Evolutionary conservation across 2,888 invertebrate species (phyloP).

Genomic region (Acanthacorydalis orientalis): DNA sequence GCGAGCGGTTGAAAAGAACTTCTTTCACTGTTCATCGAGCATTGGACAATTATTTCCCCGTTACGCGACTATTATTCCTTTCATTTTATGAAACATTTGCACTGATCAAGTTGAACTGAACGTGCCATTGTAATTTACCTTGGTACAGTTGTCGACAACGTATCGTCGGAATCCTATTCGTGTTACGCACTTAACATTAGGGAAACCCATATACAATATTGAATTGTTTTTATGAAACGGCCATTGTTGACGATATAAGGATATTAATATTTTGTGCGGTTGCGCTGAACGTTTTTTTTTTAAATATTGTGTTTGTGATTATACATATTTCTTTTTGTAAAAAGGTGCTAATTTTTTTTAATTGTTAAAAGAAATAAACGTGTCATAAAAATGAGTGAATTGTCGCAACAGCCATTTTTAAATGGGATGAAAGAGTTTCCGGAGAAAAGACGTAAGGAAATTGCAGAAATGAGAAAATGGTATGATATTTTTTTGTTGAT

Average conservation of each 20-base stretch:
- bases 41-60: too few relatives aligned
- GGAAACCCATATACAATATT: neutral
- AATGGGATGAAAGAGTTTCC: slow-evolving; percentile 34
- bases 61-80: too few relatives aligned
- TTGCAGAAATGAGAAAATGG: slow-evolving; percentile 40
- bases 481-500: slow-evolving; percentile 16
- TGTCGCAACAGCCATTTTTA: slow-evolving; percentile 29
- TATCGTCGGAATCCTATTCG: neutral
- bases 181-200: neutral
- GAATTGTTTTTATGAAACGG: neutral
- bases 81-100: too few relatives aligned
- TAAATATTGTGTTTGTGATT: neutral
- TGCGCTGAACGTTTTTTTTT: too few relatives aligned
- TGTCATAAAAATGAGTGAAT: slow-evolving; percentile 1
- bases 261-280: too few relatives aligned
- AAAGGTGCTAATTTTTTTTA: neutral
- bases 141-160: neutral
- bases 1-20: too few relatives aligned
- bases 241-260: too few relatives aligned
- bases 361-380: neutral
- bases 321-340: neutral
- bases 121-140: too few relatives aligned
- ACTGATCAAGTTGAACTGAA: too few relatives aligned
- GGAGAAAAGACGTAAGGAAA: slow-evolving; percentile 35
- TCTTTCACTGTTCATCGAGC: too few relatives aligned